Base-by-base conservation (phyloP, 2,113 vertebrate genomes). In the Struthio camelus region DNA sequence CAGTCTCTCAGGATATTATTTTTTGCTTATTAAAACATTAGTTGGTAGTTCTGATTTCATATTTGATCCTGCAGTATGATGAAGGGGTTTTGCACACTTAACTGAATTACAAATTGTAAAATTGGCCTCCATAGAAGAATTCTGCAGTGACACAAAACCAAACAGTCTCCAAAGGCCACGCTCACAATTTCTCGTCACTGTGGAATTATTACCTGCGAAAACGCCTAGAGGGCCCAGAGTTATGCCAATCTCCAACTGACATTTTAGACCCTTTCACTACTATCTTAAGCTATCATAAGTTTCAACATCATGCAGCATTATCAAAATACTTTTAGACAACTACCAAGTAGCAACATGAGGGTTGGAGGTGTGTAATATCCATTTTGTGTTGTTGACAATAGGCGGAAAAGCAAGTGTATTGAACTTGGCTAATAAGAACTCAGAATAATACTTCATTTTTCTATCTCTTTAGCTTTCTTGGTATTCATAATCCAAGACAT, bases 251-350 rank as follows among this genome's bases (percentile, higher is more conserved):
- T 64, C 24, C 46, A 81, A 82, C 94, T 80, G 90, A 93, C 72
- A 87, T 94, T 96, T 95, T 77, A 83, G 64, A 80, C 71, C 48
- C 27, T 89, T 89, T 85, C 92, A 23, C 40, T 44, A 71, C 80
- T 88, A 62, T 83, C 85, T 93, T 56, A 86, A 86, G 90, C 16
- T 17, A 48, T 75, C 22, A 53, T 73, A 85, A 84, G 14, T 81
- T 92, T 82, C 72, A 92, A 6, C 64, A 75, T 90, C 69, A 89
- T 50, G 66, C 10, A 48, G 34, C 51, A 90, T 81, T 56, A 67
- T 81, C n/a, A 90, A 92, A 94, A 86, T 86, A 90, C 65, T 71
- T 14, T 87, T 88, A 96, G 76, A 76, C 30, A 93, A 83, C 80
- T 81, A 90, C 85, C 76, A 90, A 78, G 32, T 75, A 86, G 46